A percentile compares a stretch with the other conserved stretches of the same genome.
phyloP scores from a whole-genome alignment of 2,888 invertebrate species.

The Eupsilia transversa region DNA sequence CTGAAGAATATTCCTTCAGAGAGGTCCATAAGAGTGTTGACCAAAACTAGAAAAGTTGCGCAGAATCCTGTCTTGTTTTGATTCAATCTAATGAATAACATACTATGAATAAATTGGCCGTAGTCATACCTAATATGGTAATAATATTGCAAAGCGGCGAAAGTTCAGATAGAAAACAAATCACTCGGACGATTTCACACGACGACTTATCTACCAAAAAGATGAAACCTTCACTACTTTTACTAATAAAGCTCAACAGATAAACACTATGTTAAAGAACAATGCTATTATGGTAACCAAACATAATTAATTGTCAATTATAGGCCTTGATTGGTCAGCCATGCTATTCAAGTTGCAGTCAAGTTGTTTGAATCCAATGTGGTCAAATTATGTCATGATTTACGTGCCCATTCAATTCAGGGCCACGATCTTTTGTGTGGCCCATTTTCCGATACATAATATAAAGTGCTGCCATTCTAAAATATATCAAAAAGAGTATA shows the following conservation, averaged over 20 bases:
- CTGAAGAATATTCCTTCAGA: not conserved
- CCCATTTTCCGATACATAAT: conserved; percentile 32
- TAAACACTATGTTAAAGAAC: conserved; percentile 6
- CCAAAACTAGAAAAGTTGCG: not conserved
- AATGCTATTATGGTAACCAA: conserved; percentile 13
- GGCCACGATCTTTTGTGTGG: conserved; percentile 54
- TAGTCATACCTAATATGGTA: conserved; percentile 55
- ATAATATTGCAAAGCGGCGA: conserved; percentile 56
- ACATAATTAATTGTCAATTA: conserved; percentile 36
- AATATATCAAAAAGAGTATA: conserved; percentile 18
- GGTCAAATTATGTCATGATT: conserved; percentile 60
- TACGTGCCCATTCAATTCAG: conserved; percentile 50
- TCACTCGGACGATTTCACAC: conserved; percentile 53
- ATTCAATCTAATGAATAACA: conserved; percentile 23
- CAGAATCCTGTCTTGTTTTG: conserved; percentile 9
- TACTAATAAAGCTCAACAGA: conserved; percentile 2
- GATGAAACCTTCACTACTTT: conserved; percentile 12
- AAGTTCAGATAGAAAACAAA: conserved; percentile 60
- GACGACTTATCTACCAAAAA: conserved; percentile 9
- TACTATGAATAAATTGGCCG: conserved; percentile 33
- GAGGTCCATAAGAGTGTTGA: not conserved
- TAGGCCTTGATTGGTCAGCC: conserved; percentile 24
- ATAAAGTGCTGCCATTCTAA: conserved; percentile 27
- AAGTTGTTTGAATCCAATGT: conserved; percentile 45
- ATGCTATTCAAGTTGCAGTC: conserved; percentile 23